A percentile compares a stretch with the other conserved stretches of the same genome.
Conservation (phyloP, 2,888 invertebrate genomes). For the Serrognathus titanus region DNA sequence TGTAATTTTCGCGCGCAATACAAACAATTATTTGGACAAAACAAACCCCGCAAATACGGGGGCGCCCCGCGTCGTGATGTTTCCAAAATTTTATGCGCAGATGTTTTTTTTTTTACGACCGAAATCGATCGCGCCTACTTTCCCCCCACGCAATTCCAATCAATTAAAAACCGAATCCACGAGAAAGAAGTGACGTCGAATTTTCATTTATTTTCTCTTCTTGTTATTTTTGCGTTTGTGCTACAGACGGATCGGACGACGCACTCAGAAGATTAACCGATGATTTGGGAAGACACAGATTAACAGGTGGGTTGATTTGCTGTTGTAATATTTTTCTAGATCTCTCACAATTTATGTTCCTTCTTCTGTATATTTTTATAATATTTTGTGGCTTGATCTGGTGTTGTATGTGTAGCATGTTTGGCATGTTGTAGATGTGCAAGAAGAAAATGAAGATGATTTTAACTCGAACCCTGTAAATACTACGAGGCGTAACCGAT, state of each 20-base stretch:
- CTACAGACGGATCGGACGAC: constrained; percentile 35
- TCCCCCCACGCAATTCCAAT: too few relatives aligned
- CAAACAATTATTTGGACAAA: too few relatives aligned
- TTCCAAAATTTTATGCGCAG: too few relatives aligned
- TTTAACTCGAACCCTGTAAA: constrained; percentile 4
- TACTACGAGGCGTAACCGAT: constrained; percentile 10
- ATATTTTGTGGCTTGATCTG: background rate
- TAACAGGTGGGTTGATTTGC: constrained; percentile 39
- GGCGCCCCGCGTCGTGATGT: too few relatives aligned
- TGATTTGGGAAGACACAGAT: constrained; percentile 40
- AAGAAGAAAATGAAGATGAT: constrained; percentile 17
- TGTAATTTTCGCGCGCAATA: too few relatives aligned
- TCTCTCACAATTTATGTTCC: background rate
- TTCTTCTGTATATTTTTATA: background rate
- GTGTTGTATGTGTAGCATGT: constrained; percentile 6
- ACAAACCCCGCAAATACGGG: too few relatives aligned
- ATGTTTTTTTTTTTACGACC: too few relatives aligned
- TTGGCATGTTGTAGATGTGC: constrained; percentile 12
- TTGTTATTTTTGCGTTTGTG: constrained; percentile 9
- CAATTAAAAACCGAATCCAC: too few relatives aligned
- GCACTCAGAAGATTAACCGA: constrained; percentile 37
- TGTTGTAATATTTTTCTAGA: constrained; percentile 3
- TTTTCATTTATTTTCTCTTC: too few relatives aligned
- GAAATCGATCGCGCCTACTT: too few relatives aligned
- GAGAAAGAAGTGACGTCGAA: too few relatives aligned